Conservation (phyloP, 2,113 vertebrate species). For the Cheirogaleus medius region DNA sequence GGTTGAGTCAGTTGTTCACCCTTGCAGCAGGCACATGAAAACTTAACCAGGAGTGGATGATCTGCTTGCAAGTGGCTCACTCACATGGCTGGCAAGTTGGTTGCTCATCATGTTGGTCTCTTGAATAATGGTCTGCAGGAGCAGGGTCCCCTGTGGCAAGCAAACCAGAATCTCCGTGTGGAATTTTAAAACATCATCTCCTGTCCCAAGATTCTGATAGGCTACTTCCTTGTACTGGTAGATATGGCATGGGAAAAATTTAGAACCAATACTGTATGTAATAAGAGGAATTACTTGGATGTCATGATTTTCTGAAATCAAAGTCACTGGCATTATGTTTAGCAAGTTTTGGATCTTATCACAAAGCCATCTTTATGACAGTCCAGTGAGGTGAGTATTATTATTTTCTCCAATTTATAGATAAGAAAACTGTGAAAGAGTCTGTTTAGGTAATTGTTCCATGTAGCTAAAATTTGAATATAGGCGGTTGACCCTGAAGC, state of each 20-base stretch:
- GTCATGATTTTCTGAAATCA: background rate
- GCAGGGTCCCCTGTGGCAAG: background rate
- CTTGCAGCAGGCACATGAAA: background rate
- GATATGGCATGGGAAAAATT: background rate
- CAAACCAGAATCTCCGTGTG: background rate
- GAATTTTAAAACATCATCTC: background rate
- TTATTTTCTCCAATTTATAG: background rate
- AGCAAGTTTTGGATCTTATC: background rate
- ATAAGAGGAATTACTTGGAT: background rate
- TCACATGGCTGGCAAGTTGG: background rate
- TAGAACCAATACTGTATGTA: background rate
- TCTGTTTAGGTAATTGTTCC: background rate
- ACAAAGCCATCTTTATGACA: background rate
- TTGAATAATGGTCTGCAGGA: background rate
- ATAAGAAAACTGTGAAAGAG: background rate
- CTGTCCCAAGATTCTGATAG: background rate
- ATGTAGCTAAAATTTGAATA: constrained; percentile 20
- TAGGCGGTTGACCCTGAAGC: background rate
- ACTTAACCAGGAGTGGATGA: too few relatives aligned
- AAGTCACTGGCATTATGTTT: background rate
- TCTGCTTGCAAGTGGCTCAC: background rate
- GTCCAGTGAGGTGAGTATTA: background rate
- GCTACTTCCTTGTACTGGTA: background rate
- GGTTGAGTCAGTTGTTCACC: background rate
- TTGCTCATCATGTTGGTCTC: background rate